Percentiles rank a stretch among this genome's conserved stretches.
Conservation (phyloP, 2,113 vertebrate genomes). For the Campylorhamphus procurvoides region DNA sequence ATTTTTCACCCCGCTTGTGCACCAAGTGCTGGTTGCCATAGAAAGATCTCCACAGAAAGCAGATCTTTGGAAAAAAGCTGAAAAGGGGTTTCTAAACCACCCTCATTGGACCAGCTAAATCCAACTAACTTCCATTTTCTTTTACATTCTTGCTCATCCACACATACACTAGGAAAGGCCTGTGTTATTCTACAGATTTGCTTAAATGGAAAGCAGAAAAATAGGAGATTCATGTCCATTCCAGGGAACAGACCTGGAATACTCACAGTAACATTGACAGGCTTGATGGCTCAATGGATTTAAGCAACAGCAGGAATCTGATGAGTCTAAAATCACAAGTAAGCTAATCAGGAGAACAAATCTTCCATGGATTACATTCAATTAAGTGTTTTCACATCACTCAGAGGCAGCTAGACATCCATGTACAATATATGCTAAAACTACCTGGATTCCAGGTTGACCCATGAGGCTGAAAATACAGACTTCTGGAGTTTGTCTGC, state of each 20-base stretch:
- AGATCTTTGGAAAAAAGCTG: background rate
- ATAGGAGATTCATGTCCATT: background rate
- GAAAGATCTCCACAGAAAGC: background rate
- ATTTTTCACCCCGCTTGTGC: background rate
- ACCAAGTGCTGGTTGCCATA: background rate
- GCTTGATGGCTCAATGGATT: constrained; percentile 24
- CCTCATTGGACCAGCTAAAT: background rate
- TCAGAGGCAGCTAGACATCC: constrained; percentile 4
- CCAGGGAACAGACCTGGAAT: background rate
- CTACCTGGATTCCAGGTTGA: background rate
- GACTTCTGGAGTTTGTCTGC: background rate
- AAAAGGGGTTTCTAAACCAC: background rate
- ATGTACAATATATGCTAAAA: background rate
- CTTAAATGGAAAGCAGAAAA: background rate
- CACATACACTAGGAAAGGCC: background rate
- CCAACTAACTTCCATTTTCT: background rate
- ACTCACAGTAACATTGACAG: constrained; percentile 3
- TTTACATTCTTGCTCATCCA: background rate
- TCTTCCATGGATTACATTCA: constrained; percentile 44
- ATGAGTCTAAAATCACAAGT: constrained; percentile 42
- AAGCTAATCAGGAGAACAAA: constrained; percentile 53
- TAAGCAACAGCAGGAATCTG: constrained; percentile 47
- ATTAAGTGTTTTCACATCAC: background rate
- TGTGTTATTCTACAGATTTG: background rate
- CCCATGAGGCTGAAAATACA: background rate